These are phyloP conservation scores for Hippoglossus hippoglossus DNA, from an alignment of 2,797 vertebrate genomes.

Conservation along the genomic window DNA sequence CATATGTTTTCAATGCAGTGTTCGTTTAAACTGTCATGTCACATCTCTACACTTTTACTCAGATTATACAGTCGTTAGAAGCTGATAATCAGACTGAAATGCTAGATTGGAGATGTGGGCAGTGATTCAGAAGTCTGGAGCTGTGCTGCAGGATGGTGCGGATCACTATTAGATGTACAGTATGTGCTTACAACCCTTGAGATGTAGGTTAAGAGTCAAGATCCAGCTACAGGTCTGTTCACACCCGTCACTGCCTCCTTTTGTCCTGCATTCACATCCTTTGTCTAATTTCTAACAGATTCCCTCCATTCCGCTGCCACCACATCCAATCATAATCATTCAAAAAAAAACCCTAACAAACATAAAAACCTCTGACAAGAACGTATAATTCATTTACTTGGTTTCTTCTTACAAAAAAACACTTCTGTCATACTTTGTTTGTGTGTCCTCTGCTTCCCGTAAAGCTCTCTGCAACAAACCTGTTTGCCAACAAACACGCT, in stretches of 20 bases:
- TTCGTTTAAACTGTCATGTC: constrained; percentile 36
- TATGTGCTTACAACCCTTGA: background rate
- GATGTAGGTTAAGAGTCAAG: constrained; percentile 1
- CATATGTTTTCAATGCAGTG: constrained; percentile 46
- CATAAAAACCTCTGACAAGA: background rate
- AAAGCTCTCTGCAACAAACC: constrained; percentile 2
- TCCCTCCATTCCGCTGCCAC: background rate
- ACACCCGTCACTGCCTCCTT: constrained; percentile 9
- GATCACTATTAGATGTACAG: background rate
- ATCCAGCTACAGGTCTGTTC: background rate
- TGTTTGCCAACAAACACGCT: constrained; percentile 19
- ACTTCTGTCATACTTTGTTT: background rate
- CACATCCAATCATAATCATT: constrained; percentile 1
- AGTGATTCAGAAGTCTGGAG: constrained; percentile 14
- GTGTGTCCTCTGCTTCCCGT: background rate
- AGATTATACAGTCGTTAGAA: constrained; percentile 7
- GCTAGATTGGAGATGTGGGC: constrained; percentile 8
- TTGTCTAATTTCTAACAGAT: background rate
- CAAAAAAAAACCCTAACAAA: background rate
- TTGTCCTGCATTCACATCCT: background rate
- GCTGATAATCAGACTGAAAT: constrained; percentile 22
- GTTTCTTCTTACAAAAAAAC: constrained; percentile 1
- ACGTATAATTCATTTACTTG: background rate
- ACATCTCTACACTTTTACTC: constrained; percentile 18
- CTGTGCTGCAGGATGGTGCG: background rate